Conservation (phyloP, 2,797 vertebrate genomes). For the Rousettus madagascariensis region DNA sequence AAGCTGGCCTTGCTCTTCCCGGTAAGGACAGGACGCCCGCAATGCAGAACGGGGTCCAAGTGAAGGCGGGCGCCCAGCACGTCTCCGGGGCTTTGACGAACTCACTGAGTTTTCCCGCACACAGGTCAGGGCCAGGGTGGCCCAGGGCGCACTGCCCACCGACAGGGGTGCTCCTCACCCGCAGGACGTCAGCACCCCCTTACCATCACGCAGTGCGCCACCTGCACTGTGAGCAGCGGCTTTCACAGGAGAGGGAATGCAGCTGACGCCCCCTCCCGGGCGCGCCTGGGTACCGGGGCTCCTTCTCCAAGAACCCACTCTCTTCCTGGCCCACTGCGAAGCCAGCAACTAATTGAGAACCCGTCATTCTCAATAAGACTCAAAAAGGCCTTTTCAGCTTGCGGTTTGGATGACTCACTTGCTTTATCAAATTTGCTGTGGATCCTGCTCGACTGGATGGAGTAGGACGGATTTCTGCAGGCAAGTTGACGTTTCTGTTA, state of each 20-base stretch:
- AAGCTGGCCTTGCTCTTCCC: background rate
- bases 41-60: background rate
- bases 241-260: background rate
- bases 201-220: background rate
- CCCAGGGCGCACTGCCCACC: background rate
- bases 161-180: background rate
- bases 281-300: too few species aligned
- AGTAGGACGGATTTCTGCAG: background rate
- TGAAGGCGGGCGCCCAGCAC: fast-evolving
- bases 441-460: background rate
- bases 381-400: background rate
- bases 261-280: background rate
- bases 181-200: fast-evolving
- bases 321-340: fast-evolving
- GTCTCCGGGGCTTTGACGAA: background rate
- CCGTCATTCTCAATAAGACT: background rate
- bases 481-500: background rate
- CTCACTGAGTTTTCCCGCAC: background rate
- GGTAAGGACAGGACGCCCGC: background rate
- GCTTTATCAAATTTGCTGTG: background rate
- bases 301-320: background rate
- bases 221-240: background rate
- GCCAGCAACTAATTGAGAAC: background rate
- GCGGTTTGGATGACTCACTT: background rate
- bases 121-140: too few species aligned